A percentile compares a stretch with the other conserved stretches of the same genome.
Conservation (phyloP, 2,113 vertebrate species). For the Cochlearius cochlearius region DNA sequence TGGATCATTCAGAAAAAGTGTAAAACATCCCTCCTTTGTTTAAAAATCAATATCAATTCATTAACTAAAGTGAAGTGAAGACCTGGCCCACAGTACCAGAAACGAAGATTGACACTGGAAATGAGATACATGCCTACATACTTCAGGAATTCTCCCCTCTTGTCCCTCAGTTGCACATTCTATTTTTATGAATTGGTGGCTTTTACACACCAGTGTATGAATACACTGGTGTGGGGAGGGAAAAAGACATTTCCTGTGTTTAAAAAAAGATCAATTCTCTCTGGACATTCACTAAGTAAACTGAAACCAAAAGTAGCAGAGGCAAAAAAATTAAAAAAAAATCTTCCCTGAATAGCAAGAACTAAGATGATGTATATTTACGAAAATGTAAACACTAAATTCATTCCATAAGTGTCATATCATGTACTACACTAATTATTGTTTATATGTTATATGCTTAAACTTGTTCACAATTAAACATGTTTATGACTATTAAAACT, state of each 20-base stretch:
- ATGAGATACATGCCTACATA: background rate
- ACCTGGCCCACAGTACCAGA: background rate
- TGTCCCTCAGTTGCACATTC: background rate
- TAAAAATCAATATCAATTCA: slow-evolving; percentile 28
- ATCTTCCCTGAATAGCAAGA: background rate
- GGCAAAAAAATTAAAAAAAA: background rate
- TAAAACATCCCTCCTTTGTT: background rate
- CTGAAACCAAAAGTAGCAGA: background rate
- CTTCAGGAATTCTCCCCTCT: background rate
- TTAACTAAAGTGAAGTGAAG: background rate
- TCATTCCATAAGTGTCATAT: background rate
- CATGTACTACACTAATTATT: background rate
- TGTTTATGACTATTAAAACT: background rate
- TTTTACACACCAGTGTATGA: background rate
- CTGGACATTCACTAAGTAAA: background rate
- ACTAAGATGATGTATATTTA: background rate
- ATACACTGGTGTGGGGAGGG: background rate
- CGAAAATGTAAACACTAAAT: background rate
- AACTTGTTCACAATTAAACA: background rate
- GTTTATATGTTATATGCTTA: background rate
- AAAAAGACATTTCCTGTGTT: background rate
- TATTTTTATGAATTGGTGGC: background rate
- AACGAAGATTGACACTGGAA: background rate
- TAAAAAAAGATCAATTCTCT: background rate
- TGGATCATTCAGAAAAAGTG: background rate